A percentile compares a stretch with the other conserved stretches of the same genome.
Evolutionary conservation across 92 coral and sea anemone genomes (phyloP).

Genomic region (Montipora capitata): DNA sequence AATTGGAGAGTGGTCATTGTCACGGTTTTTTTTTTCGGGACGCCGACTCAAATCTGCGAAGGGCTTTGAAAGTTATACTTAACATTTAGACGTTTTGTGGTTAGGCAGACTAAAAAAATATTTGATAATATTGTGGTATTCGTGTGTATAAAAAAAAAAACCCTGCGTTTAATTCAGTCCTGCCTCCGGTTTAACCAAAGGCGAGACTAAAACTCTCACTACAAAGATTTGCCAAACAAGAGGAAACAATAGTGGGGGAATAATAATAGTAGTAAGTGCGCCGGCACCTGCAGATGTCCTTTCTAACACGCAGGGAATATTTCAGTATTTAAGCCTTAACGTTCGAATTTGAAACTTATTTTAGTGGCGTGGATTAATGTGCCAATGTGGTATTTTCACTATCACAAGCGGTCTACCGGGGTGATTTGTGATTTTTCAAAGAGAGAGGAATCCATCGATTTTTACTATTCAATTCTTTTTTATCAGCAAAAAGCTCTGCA

Average conservation of each 20-base stretch:
- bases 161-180: too few species aligned
- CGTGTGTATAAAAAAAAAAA: neutral
- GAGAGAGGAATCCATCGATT: too few species aligned
- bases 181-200: neutral
- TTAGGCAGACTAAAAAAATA: neutral
- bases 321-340: neutral
- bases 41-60: neutral
- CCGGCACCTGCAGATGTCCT: neutral
- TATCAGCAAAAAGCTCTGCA: too few species aligned
- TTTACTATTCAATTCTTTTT: too few species aligned
- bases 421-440: too few species aligned
- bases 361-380: too few species aligned
- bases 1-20: too few species aligned
- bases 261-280: neutral
- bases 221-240: too few species aligned
- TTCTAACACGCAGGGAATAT: neutral
- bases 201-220: neutral
- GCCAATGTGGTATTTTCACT: too few species aligned
- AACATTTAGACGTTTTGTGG: neutral
- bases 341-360: neutral
- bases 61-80: neutral
- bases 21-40: too few species aligned
- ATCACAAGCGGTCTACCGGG: too few species aligned
- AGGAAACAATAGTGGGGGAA: neutral
- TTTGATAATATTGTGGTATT: neutral